Conservation (phyloP, 2,888 invertebrate genomes). For the Apamea epomidion region DNA sequence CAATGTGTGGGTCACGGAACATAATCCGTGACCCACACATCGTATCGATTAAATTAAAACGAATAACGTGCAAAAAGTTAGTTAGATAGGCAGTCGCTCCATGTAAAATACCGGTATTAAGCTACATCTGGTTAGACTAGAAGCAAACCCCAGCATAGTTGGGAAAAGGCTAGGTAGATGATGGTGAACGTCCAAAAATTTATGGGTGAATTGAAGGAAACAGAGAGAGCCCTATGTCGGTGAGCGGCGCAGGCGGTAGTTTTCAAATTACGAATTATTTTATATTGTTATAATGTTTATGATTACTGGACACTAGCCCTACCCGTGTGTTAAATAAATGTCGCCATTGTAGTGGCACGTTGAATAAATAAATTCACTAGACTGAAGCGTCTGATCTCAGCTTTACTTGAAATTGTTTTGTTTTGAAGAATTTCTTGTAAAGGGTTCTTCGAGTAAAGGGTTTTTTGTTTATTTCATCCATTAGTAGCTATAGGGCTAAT, state of each 20-base stretch:
- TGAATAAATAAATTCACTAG: not conserved
- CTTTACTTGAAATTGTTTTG: not conserved
- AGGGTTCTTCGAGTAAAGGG: not conserved
- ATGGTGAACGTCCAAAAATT: too few relatives aligned
- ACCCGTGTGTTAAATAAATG: not conserved
- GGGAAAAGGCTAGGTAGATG: too few relatives aligned
- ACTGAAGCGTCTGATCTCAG: not conserved
- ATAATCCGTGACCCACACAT: too few relatives aligned
- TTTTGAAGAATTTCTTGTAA: slow-evolving; percentile 19
- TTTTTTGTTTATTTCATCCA: slow-evolving; percentile 18
- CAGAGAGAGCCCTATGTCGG: too few relatives aligned
- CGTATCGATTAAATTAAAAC: too few relatives aligned
- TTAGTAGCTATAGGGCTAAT: not conserved
- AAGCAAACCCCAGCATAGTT: too few relatives aligned
- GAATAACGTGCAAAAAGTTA: not conserved
- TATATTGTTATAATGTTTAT: not conserved
- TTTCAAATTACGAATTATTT: not conserved
- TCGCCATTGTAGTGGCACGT: not conserved
- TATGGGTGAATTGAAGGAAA: too few relatives aligned
- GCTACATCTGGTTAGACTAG: too few relatives aligned
- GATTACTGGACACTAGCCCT: not conserved
- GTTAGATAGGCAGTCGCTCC: too few relatives aligned
- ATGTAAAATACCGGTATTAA: too few relatives aligned
- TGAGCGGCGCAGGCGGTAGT: too few relatives aligned
- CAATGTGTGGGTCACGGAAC: too few relatives aligned